phyloP scores from a whole-genome alignment of 2,888 invertebrate species.

The Psylliodes chrysocephalus region DNA sequence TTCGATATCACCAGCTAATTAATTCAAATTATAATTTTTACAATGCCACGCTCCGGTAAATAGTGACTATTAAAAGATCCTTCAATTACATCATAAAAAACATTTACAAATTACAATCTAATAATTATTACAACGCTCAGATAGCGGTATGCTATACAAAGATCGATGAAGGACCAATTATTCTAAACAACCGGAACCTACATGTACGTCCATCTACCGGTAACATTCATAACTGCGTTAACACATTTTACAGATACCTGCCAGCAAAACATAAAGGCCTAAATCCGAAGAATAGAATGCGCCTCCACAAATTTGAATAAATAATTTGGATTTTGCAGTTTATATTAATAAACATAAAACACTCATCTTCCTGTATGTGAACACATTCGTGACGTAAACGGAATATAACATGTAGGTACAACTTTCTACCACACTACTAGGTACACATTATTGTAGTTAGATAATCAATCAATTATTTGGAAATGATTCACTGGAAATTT shows the following conservation, averaged over 20 bases:
- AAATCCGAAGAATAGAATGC: not conserved
- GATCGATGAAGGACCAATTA: not conserved
- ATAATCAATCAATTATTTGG: too few relatives aligned
- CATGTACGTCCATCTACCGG: not conserved
- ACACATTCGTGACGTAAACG: conserved; percentile 6
- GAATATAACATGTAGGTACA: conserved; percentile 5
- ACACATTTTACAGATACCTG: not conserved
- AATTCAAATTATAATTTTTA: too few relatives aligned
- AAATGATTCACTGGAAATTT: not conserved
- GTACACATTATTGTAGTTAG: not conserved
- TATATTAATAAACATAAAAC: not conserved
- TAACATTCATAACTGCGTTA: not conserved
- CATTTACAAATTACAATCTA: not conserved
- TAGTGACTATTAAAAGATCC: not conserved
- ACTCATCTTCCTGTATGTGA: not conserved
- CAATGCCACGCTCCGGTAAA: too few relatives aligned
- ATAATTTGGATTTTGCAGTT: not conserved
- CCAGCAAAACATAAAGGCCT: not conserved
- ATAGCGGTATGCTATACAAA: not conserved
- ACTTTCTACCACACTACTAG: too few relatives aligned
- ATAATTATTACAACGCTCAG: not conserved
- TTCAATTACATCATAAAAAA: not conserved
- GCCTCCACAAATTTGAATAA: not conserved
- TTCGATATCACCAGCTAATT: too few relatives aligned
- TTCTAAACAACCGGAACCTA: not conserved